Percentiles rank a stretch among this genome's conserved stretches.
These are phyloP conservation scores for Dromococcyx pavoninus DNA, from an alignment of 2,797 vertebrate species.

Conservation along the genomic window DNA sequence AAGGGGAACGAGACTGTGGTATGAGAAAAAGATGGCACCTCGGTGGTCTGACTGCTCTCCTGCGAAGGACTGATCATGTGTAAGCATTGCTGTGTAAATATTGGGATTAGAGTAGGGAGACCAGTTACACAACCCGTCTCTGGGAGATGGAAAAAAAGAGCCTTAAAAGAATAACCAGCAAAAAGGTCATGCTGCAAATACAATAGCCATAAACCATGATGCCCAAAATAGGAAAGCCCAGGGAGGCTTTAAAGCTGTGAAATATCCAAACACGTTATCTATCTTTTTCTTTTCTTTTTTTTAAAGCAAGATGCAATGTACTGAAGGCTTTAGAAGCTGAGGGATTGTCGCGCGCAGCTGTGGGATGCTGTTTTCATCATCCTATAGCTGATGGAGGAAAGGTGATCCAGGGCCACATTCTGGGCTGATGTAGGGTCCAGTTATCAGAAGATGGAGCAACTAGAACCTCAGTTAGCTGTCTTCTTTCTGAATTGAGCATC, in stretches of 20 bases:
- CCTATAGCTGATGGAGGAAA: background rate
- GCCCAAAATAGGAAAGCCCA: conserved; percentile 69
- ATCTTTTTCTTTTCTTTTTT: background rate
- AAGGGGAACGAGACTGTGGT: conserved; percentile 97
- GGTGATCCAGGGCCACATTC: background rate
- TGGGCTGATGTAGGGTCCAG: background rate
- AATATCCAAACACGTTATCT: conserved; percentile 53
- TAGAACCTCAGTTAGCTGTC: background rate
- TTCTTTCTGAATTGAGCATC: background rate
- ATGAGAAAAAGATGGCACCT: conserved; percentile 64
- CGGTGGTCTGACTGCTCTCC: background rate
- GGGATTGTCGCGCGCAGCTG: background rate
- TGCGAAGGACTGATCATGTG: background rate
- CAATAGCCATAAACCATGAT: conserved; percentile 56
- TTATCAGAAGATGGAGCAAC: background rate
- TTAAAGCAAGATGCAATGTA: conserved; percentile 47
- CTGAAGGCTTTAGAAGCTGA: conserved; percentile 10
- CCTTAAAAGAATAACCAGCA: conserved; percentile 39
- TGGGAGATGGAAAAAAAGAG: background rate
- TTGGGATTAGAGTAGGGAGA: background rate
- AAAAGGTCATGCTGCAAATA: background rate
- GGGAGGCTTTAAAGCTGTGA: conserved; percentile 77
- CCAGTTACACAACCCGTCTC: background rate
- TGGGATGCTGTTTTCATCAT: background rate
- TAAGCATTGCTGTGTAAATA: background rate